phyloP scores from a whole-genome alignment of 2,797 vertebrate genomes.

The Platyrinchus mystaceus region DNA sequence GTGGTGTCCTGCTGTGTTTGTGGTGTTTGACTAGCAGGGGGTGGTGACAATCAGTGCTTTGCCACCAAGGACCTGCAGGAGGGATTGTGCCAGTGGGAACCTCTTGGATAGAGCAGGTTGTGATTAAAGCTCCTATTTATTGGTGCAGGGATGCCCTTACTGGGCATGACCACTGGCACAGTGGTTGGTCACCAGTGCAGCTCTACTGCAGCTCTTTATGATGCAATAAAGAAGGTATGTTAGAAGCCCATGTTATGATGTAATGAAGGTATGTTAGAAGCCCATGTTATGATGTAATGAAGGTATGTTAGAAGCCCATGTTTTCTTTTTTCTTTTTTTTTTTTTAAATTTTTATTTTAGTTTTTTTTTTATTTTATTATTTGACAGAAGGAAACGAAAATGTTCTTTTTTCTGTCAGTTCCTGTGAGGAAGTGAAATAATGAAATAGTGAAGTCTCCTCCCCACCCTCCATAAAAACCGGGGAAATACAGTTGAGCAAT shows the following conservation, averaged over 20 bases:
- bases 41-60: neutral
- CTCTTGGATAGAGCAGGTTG: neutral
- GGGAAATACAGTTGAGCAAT: constrained; percentile 7
- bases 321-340: too few relatives aligned
- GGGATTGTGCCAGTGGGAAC: neutral
- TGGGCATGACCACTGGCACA: accelerated
- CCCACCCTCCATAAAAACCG: neutral
- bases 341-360: too few relatives aligned
- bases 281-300: too few relatives aligned
- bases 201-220: neutral
- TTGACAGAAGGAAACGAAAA: neutral
- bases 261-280: too few relatives aligned
- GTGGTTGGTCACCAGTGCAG: accelerated
- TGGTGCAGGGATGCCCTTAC: accelerated
- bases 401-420: neutral
- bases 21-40: neutral
- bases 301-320: too few relatives aligned
- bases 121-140: accelerated
- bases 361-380: neutral
- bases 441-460: neutral
- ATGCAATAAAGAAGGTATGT: neutral
- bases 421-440: constrained; percentile 42
- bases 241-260: neutral
- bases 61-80: neutral
- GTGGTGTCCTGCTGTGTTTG: accelerated